Evolutionary conservation across 2,888 invertebrate species (phyloP).

Genomic region (Xestia xanthographa): DNA sequence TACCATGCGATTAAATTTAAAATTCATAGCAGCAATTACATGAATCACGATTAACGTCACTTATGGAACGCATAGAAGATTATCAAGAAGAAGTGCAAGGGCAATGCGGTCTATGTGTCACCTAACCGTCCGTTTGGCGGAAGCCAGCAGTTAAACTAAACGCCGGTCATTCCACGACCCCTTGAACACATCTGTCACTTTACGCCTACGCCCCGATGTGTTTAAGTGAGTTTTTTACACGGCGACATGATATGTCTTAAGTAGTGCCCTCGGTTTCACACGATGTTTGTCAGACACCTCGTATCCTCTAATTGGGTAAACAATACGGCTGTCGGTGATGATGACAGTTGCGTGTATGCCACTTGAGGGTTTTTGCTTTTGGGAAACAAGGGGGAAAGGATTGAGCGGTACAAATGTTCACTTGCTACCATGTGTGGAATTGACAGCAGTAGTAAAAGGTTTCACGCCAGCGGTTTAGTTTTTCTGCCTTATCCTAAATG

Average conservation of each 20-base stretch:
- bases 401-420: conserved; percentile 12
- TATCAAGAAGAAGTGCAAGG: conserved; percentile 61
- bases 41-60: conserved; percentile 56
- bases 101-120: conserved; percentile 71
- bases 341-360: conserved; percentile 58
- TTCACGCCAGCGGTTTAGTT: background rate
- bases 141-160: conserved; percentile 88
- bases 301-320: conserved; percentile 77
- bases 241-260: conserved; percentile 80
- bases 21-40: conserved; percentile 59
- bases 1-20: conserved; percentile 54
- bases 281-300: conserved; percentile 77
- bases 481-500: conserved; percentile 5
- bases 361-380: conserved; percentile 32
- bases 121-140: conserved; percentile 80
- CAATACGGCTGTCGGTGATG: conserved; percentile 72
- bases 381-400: conserved; percentile 20
- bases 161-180: conserved; percentile 86
- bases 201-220: conserved; percentile 81
- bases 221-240: conserved; percentile 79
- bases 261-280: conserved; percentile 82
- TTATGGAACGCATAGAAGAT: conserved; percentile 51
- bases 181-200: conserved; percentile 80
- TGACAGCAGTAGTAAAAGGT: background rate
- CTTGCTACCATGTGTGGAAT: background rate